These are phyloP conservation scores for Yponomeuta evonymella DNA, from an alignment of 2,888 invertebrate genomes.

Conservation along the genomic window DNA sequence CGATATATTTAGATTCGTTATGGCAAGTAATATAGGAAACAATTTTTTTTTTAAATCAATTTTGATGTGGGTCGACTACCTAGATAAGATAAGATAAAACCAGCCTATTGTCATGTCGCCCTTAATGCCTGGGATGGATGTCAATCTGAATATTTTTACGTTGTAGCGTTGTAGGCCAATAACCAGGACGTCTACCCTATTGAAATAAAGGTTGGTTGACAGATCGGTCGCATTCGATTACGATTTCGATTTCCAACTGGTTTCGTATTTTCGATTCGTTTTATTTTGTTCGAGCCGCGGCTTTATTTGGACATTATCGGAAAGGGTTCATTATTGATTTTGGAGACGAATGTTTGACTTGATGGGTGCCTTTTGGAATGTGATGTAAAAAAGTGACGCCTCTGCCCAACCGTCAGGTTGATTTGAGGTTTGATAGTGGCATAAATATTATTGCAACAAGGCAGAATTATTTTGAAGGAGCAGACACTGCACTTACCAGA, in stretches of 20 bases:
- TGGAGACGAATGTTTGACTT: slow-evolving; percentile 59
- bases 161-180: not conserved
- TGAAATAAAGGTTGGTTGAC: slow-evolving; percentile 61
- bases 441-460: not conserved
- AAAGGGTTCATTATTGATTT: slow-evolving; percentile 70
- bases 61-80: too few relatives aligned
- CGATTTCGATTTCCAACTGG: slow-evolving; percentile 30
- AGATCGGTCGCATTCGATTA: slow-evolving; percentile 62
- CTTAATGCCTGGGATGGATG: not conserved
- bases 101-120: too few relatives aligned
- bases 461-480: too few relatives aligned
- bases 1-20: too few relatives aligned
- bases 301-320: slow-evolving; percentile 62
- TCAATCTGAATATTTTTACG: not conserved
- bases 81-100: too few relatives aligned
- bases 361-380: slow-evolving; percentile 47
- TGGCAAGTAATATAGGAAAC: too few relatives aligned
- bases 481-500: too few relatives aligned
- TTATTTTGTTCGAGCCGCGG: slow-evolving; percentile 51
- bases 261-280: slow-evolving; percentile 47
- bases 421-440: not conserved
- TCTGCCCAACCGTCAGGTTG: not conserved
- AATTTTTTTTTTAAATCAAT: too few relatives aligned
- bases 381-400: slow-evolving; percentile 31
- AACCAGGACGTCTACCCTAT: not conserved